Conservation (phyloP, 1,140 invertebrate species). For the Bicyclus anynana region DNA sequence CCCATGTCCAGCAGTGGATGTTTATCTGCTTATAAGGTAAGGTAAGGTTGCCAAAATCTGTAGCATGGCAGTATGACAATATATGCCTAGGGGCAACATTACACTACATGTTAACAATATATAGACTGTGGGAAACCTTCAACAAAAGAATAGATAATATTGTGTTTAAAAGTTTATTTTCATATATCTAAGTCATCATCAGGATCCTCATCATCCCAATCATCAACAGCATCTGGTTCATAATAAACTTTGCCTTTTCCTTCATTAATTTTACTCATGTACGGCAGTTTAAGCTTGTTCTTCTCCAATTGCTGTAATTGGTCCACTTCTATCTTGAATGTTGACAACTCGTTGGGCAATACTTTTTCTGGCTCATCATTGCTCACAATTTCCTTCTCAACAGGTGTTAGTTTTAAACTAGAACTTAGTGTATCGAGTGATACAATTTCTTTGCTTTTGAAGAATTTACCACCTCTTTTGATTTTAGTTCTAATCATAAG, state of each 20-base stretch:
- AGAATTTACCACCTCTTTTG: constrained; percentile 72
- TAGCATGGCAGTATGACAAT: no score
- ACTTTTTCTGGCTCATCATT: constrained; percentile 52
- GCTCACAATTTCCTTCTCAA: constrained; percentile 53
- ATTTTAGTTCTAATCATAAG: constrained; percentile 57
- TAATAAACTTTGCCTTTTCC: constrained; percentile 76
- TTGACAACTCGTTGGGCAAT: constrained; percentile 70
- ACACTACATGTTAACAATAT: background rate
- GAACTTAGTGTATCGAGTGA: constrained; percentile 49
- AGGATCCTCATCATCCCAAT: constrained; percentile 82
- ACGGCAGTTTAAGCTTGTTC: constrained; percentile 77
- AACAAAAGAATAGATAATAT: background rate
- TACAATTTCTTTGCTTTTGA: constrained; percentile 68
- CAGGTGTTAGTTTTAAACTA: constrained; percentile 55
- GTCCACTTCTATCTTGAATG: constrained; percentile 79
- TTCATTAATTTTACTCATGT: constrained; percentile 72
- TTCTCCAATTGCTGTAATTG: constrained; percentile 76
- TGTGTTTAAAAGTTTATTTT: constrained; percentile 20
- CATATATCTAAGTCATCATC: constrained; percentile 81
- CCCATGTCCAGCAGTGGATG: no score
- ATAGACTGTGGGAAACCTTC: background rate
- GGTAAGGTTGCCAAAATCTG: no score
- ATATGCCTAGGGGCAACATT: no score
- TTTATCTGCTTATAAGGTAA: no score
- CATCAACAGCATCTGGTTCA: constrained; percentile 78